phyloP scores from a whole-genome alignment of 2,888 invertebrate genomes.

The Acanthosoma haemorrhoidale region DNA sequence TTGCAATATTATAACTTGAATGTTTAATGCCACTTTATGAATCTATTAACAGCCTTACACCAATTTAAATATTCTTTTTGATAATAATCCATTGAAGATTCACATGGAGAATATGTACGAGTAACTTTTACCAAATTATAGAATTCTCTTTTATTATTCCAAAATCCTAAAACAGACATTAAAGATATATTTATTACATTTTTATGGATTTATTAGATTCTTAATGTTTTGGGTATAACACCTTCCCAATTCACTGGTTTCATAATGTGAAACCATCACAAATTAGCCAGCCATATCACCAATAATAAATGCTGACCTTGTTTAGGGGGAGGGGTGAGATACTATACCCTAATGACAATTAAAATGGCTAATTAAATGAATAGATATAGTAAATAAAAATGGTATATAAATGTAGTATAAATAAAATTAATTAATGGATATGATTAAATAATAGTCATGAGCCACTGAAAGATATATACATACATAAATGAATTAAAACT shows the following conservation, averaged over 20 bases:
- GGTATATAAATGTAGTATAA: too few species aligned
- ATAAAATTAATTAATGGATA: too few species aligned
- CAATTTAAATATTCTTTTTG: conserved; percentile 45
- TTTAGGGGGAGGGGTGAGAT: too few species aligned
- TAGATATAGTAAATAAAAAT: too few species aligned
- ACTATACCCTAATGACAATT: too few species aligned
- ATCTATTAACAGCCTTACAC: conserved; percentile 57
- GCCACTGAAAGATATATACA: background rate
- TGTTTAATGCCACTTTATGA: conserved; percentile 53
- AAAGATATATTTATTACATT: conserved; percentile 19
- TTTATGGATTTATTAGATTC: background rate
- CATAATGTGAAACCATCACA: too few species aligned
- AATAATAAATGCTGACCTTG: too few species aligned
- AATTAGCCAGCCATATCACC: background rate
- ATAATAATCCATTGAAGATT: conserved; percentile 44
- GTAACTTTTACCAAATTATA: conserved; percentile 56
- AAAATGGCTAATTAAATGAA: too few species aligned
- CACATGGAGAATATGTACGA: conserved; percentile 55
- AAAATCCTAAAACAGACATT: conserved; percentile 60
- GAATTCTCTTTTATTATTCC: conserved; percentile 65
- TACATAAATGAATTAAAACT: background rate
- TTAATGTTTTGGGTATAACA: too few species aligned
- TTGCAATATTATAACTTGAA: background rate
- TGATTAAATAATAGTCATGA: background rate
- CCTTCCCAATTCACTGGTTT: too few species aligned